phyloP scores from a whole-genome alignment of 2,113 vertebrate species.

The Theristicus caerulescens region DNA sequence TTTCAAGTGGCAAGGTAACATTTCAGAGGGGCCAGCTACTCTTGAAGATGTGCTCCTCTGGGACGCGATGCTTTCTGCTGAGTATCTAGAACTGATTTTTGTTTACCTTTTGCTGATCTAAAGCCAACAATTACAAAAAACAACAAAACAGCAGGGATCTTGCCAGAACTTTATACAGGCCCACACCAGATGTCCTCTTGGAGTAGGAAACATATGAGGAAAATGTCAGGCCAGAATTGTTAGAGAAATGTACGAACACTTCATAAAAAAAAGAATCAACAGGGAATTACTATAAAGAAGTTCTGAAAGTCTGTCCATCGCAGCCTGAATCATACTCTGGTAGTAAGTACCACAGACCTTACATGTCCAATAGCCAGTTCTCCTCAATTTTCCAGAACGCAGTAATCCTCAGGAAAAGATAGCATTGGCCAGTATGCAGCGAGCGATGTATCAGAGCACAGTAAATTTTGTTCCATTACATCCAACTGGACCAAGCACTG shows the following conservation, averaged over 20 bases:
- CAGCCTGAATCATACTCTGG: neutral
- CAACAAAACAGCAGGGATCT: neutral
- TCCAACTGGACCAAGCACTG: neutral
- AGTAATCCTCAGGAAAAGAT: neutral
- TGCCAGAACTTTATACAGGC: neutral
- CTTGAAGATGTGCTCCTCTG: neutral
- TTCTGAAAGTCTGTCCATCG: neutral
- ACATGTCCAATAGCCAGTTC: neutral
- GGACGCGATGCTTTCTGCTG: neutral
- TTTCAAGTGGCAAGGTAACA: neutral
- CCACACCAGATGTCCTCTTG: neutral
- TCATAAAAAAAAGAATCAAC: neutral
- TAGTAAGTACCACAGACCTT: neutral
- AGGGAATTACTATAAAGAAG: neutral
- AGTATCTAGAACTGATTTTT: neutral
- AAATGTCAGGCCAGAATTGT: neutral
- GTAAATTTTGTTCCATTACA: neutral
- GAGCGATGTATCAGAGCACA: accelerated
- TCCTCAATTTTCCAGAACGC: neutral
- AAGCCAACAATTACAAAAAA: neutral
- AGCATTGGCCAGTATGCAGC: neutral
- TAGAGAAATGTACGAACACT: neutral
- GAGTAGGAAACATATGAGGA: neutral
- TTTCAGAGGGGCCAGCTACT: neutral
- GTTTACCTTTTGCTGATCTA: slow-evolving; percentile 11